Evolutionary conservation across 1,140 invertebrate species (phyloP), one percentile per base, ranked within the genome.

Genomic region (Formica exsecta): DNA sequence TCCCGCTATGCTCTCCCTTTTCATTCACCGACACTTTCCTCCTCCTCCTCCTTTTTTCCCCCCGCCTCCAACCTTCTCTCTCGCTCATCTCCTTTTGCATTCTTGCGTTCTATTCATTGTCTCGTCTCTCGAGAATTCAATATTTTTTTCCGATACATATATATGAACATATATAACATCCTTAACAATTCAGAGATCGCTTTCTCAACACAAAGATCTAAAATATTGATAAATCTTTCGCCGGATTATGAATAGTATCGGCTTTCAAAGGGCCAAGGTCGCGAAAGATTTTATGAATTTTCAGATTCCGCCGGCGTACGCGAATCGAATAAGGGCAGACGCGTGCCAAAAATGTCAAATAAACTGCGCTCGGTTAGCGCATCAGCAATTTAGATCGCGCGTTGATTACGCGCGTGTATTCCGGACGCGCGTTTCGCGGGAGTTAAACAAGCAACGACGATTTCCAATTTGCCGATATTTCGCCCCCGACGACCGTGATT

Each of bases 351-450:
- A 83, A 83, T 83, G 38, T 73, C 79, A 54, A 83, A 32, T 74
- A 38, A 83, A 74, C 68, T 22, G 36, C 29, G 51, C 25, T 36
- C 51, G 29, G 66, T 73, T 80, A 80, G 64, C 76, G 77, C 68
- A 73, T 86, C 76, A 88, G 87, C 87, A 86, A 85, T 86, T 86
- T 88, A 86, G 73, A 88, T 86, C 57, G 74, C 36, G 19, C 84
- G 64, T 73, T 88, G 86, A 88, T 86, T 83, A 83, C 79, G 66
- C 13, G 68, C 68, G 68, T 32, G 32, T 66, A 22, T 54, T 25
- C 9, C 19, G 32, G 16, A 7, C 48, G 36, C 65, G 36, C 66
- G 41, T 59, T 59, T 73, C 25, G 61, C 11, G 9, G 25, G 1
- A n/a, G 38, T 25, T 29, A 59, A 83, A 73, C 79, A 44, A 73